Evolutionary conservation across 2,888 invertebrate genomes (phyloP), one percentile per base, ranked within the genome.

Genomic region (Pteria penguin): DNA sequence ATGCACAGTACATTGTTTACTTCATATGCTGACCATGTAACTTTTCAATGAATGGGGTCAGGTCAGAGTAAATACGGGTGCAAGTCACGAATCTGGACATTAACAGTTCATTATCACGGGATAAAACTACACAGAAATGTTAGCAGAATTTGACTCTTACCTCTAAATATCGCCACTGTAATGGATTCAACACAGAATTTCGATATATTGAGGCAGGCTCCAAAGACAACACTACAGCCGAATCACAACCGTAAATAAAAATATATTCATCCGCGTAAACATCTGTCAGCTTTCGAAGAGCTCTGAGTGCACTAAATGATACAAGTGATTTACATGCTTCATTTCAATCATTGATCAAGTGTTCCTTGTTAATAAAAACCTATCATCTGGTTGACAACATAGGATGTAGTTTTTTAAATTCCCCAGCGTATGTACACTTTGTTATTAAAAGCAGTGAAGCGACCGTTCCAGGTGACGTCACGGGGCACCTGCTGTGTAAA

Each of bases 211-310:
- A 80, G 78, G 75, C 79, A 77, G 78, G 81, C 84, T 78, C 76
- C 83, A 84, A 85, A 85, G 84, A 87, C 86, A 89, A 88, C 88
- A 88, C 85, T 84, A 76, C 69, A 81, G 84, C 83, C 88, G 84
- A 84, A 85, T 86, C 83, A 86, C 87, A 82, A 84, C 84, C 76
- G 88, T 89, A 90, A 90, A 90, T 87, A 90, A 85, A 89, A 88
- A 90, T 84, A 90, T 84, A 90, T 88, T 80, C 82, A 66, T 88
- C 72, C 89, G 88, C 88, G 33, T 45, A 60, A 73, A 63, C 61
- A 72, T 73, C 72, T 77, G 73, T 77, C 68, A 11, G 24, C 45
- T 58, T n/a, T n/a, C n/a, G n/a, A n/a, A n/a, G n/a, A n/a, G n/a
- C n/a, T n/a, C n/a, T n/a, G n/a, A n/a, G n/a, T n/a, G n/a, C n/a